Conservation (phyloP, 2,888 invertebrate species). For the Conchocele bisecta region DNA sequence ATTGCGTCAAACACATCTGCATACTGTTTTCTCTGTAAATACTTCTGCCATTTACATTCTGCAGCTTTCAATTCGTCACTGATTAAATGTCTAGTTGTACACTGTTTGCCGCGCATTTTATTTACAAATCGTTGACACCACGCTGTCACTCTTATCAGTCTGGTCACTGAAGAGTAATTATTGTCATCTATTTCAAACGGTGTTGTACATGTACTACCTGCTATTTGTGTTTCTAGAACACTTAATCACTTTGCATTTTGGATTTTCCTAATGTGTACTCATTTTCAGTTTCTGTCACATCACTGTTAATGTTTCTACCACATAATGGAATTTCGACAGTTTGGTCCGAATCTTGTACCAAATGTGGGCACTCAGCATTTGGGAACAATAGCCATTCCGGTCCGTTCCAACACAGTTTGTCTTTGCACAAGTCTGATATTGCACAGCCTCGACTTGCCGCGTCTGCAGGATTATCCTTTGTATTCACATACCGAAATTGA, state of each 20-base stretch:
- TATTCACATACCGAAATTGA: too few species aligned
- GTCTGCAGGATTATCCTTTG: too few species aligned
- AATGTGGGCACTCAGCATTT: background rate
- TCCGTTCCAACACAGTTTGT: slow-evolving; percentile 7
- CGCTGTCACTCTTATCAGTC: slow-evolving; percentile 13
- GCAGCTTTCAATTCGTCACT: too few species aligned
- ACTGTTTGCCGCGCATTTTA: background rate
- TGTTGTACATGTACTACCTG: background rate
- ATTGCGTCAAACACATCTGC: background rate
- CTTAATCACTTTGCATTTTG: too few species aligned
- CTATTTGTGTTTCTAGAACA: too few species aligned
- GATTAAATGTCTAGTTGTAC: background rate
- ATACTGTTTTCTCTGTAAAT: slow-evolving; percentile 2
- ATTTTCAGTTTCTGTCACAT: too few species aligned
- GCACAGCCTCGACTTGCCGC: too few species aligned
- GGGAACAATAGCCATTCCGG: background rate
- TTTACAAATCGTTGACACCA: background rate
- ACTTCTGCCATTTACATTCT: background rate
- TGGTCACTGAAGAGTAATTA: slow-evolving; percentile 6
- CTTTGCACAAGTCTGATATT: too few species aligned
- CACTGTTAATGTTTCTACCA: too few species aligned
- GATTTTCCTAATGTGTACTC: too few species aligned
- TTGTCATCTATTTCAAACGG: slow-evolving; percentile 8
- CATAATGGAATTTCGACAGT: too few species aligned
- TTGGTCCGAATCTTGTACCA: too few species aligned